Conservation (phyloP, 1,140 invertebrate species). For the Linepithema humile region DNA sequence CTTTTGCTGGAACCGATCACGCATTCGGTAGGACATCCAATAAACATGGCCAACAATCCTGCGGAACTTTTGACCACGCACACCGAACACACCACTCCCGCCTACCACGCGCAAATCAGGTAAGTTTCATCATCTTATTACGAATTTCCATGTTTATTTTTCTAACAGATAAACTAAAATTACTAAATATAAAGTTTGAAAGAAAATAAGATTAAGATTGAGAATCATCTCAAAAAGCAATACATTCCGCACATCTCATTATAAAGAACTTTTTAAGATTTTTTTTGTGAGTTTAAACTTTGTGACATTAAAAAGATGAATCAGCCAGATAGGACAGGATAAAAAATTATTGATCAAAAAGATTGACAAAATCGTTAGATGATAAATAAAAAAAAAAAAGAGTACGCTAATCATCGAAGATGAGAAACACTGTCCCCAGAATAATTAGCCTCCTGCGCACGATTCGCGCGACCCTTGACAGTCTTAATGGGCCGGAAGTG, state of each 20-base stretch:
- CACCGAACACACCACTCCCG: slow-evolving; percentile 82
- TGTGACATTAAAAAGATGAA: background rate
- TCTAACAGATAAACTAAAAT: background rate
- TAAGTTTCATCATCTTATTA: slow-evolving; percentile 43
- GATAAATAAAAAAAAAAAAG: background rate
- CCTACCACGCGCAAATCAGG: slow-evolving; percentile 83
- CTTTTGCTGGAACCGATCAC: slow-evolving; percentile 80
- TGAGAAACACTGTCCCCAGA: slow-evolving; percentile 68
- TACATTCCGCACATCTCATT: background rate
- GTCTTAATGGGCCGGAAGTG: slow-evolving; percentile 79
- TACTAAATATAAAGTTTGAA: background rate
- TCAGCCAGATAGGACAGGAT: background rate
- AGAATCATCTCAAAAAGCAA: background rate
- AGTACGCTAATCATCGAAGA: background rate
- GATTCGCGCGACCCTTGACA: slow-evolving; percentile 67
- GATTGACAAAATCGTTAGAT: background rate
- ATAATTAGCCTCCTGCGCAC: slow-evolving; percentile 66
- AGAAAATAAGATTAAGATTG: background rate
- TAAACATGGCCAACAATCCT: slow-evolving; percentile 77
- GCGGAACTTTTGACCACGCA: slow-evolving; percentile 82
- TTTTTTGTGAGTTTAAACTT: background rate
- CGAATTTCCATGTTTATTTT: background rate
- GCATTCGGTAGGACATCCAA: slow-evolving; percentile 70
- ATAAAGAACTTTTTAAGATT: background rate
- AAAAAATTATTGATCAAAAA: background rate